phyloP scores from a whole-genome alignment of 37 sponge, comb jelly and placozoan species.

The Geodia barretti region DNA sequence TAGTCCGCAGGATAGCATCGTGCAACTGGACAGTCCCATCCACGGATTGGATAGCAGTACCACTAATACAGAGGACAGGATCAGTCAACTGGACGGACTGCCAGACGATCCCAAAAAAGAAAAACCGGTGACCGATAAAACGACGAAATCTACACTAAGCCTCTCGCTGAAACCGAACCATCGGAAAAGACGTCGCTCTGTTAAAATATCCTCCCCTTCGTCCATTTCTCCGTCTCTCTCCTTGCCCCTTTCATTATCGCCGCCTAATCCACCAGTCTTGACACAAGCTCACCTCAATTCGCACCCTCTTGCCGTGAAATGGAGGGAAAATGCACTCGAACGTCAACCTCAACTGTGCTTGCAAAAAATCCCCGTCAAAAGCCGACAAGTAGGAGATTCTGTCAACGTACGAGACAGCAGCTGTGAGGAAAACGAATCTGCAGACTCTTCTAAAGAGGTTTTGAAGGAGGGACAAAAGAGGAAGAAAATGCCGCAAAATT shows the following conservation, averaged over 20 bases:
- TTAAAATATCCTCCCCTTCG: too few species aligned
- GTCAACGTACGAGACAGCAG: too few species aligned
- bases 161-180: background rate
- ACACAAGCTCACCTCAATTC: background rate
- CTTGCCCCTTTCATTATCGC: background rate
- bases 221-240: slow-evolving; percentile 14
- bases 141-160: background rate
- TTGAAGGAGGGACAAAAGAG: too few species aligned
- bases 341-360: background rate
- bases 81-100: background rate
- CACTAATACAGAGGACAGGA: background rate
- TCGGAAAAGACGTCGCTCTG: background rate
- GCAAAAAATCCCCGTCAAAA: background rate
- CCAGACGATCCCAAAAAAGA: background rate
- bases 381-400: too few species aligned
- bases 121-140: background rate
- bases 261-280: too few species aligned
- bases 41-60: background rate
- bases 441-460: too few species aligned
- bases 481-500: too few species aligned
- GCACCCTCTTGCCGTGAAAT: background rate
- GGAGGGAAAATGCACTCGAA: background rate
- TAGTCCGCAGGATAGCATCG: background rate
- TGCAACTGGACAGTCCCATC: background rate
- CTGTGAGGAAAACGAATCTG: too few species aligned